Evolutionary conservation across 2,797 vertebrate species (phyloP).

Genomic region (Oreonectes daqikongensis): DNA sequence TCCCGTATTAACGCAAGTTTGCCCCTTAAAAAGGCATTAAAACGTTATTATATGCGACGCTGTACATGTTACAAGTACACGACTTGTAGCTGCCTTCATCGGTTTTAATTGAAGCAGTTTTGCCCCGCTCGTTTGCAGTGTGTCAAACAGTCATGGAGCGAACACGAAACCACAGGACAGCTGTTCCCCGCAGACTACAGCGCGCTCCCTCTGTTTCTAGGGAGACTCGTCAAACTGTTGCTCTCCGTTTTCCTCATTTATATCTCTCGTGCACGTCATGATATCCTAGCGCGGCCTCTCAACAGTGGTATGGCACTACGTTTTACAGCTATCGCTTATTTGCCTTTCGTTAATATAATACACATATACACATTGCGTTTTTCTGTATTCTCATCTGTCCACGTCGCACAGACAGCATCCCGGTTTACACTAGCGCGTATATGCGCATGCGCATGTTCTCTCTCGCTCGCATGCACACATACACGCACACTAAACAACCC

Average conservation of each 20-base stretch:
- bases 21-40: neutral
- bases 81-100: neutral
- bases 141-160: constrained; percentile 40
- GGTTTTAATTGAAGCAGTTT: neutral
- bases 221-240: constrained; percentile 58
- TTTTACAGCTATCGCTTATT: constrained; percentile 52
- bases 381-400: constrained; percentile 25
- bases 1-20: neutral
- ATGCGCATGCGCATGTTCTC: constrained; percentile 1
- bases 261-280: constrained; percentile 33
- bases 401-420: neutral
- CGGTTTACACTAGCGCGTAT: constrained; percentile 22
- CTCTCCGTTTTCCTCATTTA: constrained; percentile 16
- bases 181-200: constrained; percentile 44
- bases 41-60: neutral
- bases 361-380: constrained; percentile 40
- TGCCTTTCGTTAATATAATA: constrained; percentile 62
- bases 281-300: constrained; percentile 48
- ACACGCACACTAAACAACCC: constrained; percentile 27
- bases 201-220: constrained; percentile 59
- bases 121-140: neutral
- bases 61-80: neutral
- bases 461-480: constrained; percentile 19
- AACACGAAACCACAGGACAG: constrained; percentile 54
- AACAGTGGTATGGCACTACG: constrained; percentile 52